Base-by-base conservation (phyloP, 35 echinoderm and acorn worm genomes). In the Heliocidaris erythrogramma region DNA sequence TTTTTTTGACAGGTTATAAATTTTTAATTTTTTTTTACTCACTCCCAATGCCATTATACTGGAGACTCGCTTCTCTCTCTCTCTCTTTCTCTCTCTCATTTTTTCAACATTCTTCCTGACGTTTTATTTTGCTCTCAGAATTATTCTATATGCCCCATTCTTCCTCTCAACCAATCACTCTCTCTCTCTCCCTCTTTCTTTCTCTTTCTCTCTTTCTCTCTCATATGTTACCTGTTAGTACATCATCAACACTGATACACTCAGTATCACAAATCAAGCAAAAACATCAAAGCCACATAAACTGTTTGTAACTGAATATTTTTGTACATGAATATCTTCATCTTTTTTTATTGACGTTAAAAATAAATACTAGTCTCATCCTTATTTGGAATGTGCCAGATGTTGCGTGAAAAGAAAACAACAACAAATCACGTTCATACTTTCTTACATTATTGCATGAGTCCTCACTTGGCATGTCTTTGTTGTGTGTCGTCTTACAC, bases 321-420 rank as follows among this genome's bases (percentile, higher is more conserved):
- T 78, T 78, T 78, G 14, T 78, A 78, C 65, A 78, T 78, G 65
- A 78, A 78, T 78, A 78, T 78, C 65, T 78, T 78, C 17, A n/a
- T 78, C 13, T 14, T 56, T 78, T 56, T 78, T n/a, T 78, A 78
- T 78, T 78, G 65, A 78, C 65, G 27, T 78, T 78, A 27, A 78
- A 78, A 78, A 56, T 56, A 78, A 78, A 78, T 78, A 78, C 65
- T n/a, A 21, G 65, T 78, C 65, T 78, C 65, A 78, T 78, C 21
- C 65, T n/a, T 24, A 78, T 78, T 8, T 78, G 65, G 65, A 78
- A 78, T 78, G 65, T 78, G 65, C 65, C 27, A 17, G 65, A 78
- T 78, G 65, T 78, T 78, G 65, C 3, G 21, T 78, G 27, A 78
- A n/a, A 78, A 7, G 65, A 56, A 56, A 78, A 42, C 35, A 27